These are phyloP conservation scores for Cosmorhoe ocellata DNA, from an alignment of 2,888 invertebrate genomes.

Conservation along the genomic window DNA sequence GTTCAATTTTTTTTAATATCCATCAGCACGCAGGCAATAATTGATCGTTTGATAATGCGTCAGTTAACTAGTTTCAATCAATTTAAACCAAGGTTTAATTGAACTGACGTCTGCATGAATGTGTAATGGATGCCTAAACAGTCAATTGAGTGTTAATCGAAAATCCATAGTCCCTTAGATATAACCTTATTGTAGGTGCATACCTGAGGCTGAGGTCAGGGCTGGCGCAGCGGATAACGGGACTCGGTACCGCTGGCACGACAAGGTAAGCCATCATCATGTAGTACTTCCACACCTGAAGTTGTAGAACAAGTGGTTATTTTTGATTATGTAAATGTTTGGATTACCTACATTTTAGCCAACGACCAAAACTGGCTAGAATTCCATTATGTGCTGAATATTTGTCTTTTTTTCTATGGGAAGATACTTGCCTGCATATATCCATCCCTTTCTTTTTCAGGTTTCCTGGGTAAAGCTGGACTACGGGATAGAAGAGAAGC, in stretches of 20 bases:
- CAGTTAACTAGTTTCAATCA: no score
- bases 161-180: constrained; percentile 10
- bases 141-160: not conserved
- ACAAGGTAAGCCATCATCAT: constrained; percentile 97
- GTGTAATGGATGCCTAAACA: no score
- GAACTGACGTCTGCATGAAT: no score
- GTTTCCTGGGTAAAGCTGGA: constrained; percentile 93
- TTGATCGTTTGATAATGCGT: not conserved
- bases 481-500: constrained; percentile 94
- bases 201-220: constrained; percentile 96
- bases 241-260: constrained; percentile 94
- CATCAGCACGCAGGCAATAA: no score
- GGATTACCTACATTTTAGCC: no score
- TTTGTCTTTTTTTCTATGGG: no score
- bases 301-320: not conserved
- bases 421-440: constrained; percentile 87
- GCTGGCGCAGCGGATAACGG: constrained; percentile 94
- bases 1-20: no score
- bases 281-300: constrained; percentile 96
- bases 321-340: no score
- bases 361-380: no score
- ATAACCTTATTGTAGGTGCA: not conserved
- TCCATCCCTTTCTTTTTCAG: constrained; percentile 95
- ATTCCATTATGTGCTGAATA: not conserved
- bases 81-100: no score